Evolutionary conservation across 1,140 invertebrate species (phyloP), one percentile per base, ranked within the genome.

Genomic region (Drosophila kohkoa): DNA sequence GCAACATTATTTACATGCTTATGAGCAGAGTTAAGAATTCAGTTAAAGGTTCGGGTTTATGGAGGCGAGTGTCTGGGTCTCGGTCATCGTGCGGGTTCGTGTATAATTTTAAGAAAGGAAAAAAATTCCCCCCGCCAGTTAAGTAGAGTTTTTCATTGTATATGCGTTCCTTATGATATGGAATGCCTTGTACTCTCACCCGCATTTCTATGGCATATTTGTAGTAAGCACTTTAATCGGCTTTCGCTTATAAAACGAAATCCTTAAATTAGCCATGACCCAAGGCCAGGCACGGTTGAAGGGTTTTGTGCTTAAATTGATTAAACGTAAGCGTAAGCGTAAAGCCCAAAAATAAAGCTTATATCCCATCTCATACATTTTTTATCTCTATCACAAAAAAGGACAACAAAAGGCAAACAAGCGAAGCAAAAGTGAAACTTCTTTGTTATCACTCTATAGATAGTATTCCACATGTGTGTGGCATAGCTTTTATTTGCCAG

Each of bases 401-500:
- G 35, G 48, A 13, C 54, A 28, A 35, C 55, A 51, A 38, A n/a
- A 30, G 15, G 28, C 54, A 25, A 25, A 25, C 54, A 30, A 43
- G 15, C n/a, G 28, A 48, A 16, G 43, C 30, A 20, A 59, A 59
- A 25, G 41, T 1, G 57, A 59, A 55, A 32, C 13, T 25, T n/a
- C 51, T 48, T 57, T 73, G 64, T 68, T 65, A 67, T 45, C 54
- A 52, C 6, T 8, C 30, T 54, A 52, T 5, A 51, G 35, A 48
- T 73, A 58, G 65, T 38, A 30, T 30, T 32, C 32, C 20, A 25
- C 20, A 25, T 25, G 35, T 72, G 64, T 59, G 70, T 52, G 55
- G 32, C 35, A 35, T 20, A 10, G 52, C 63, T 67, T 35, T 46
- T 35, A 41, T 52, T 15, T 51, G 32, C 8, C 41, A 25, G 30